Percentiles rank a stretch among this genome's conserved stretches.
phyloP scores from a whole-genome alignment of 2,888 invertebrate species.

The Margaritifera margaritifera region DNA sequence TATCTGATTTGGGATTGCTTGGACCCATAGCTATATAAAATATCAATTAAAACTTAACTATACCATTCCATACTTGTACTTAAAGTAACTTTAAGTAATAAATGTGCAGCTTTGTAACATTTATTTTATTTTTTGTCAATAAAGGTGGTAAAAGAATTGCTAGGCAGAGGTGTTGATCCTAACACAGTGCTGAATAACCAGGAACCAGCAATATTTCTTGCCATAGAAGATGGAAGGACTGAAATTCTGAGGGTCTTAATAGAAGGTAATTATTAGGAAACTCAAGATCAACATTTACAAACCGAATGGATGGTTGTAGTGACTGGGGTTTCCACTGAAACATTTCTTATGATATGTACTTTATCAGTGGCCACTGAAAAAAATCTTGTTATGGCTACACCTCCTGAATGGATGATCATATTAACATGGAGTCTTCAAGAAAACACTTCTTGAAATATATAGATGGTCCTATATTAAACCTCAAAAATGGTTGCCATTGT shows the following conservation, averaged over 20 bases:
- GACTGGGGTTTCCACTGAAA: too few species aligned
- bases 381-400: too few species aligned
- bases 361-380: too few species aligned
- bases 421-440: too few species aligned
- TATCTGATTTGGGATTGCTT: background rate
- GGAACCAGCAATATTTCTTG: slow-evolving; percentile 48
- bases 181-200: slow-evolving; percentile 40
- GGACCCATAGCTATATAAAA: background rate
- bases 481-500: too few species aligned
- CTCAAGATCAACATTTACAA: too few species aligned
- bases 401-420: too few species aligned
- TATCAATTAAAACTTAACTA: background rate
- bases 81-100: too few species aligned
- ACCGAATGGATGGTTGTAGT: too few species aligned
- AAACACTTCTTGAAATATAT: too few species aligned
- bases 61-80: background rate
- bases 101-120: background rate
- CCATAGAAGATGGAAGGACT: slow-evolving; percentile 38
- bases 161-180: slow-evolving; percentile 46
- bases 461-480: too few species aligned
- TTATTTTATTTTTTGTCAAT: slow-evolving; percentile 7
- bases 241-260: slow-evolving; percentile 40
- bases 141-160: slow-evolving; percentile 47
- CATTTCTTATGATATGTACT: too few species aligned
- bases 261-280: slow-evolving; percentile 24